Evolutionary conservation across 1,140 invertebrate genomes (phyloP).

Genomic region (Homalodisca vitripennis): DNA sequence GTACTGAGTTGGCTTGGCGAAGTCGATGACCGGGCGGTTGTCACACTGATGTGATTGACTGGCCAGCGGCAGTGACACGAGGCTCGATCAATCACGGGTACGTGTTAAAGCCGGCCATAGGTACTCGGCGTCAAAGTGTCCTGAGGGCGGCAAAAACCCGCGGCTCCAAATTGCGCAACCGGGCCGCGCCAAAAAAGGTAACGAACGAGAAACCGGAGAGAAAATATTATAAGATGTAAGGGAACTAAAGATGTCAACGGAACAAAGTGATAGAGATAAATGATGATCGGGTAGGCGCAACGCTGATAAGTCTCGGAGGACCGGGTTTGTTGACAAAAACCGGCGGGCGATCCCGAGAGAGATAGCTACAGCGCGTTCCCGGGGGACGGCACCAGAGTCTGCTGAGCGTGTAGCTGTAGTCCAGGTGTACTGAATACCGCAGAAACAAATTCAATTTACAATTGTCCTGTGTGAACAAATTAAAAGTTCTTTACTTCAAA

Average conservation of each 20-base stretch:
- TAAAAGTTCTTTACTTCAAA: no score
- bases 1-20: no score
- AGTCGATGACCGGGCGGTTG: no score
- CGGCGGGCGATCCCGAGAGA: not conserved
- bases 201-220: not conserved
- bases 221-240: conserved; percentile 13
- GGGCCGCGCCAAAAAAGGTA: not conserved
- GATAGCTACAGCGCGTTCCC: not conserved
- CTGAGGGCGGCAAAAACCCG: not conserved
- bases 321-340: conserved; percentile 17
- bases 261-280: conserved; percentile 12
- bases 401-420: no score
- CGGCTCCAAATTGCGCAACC: not conserved
- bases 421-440: no score
- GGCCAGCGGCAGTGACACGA: no score
- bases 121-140: no score
- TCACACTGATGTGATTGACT: no score
- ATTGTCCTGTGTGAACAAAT: no score
- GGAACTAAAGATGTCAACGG: conserved; percentile 17
- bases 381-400: not conserved
- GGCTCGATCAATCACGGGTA: no score
- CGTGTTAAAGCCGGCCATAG: no score
- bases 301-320: conserved; percentile 13
- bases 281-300: conserved; percentile 1
- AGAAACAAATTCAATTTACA: no score